These are phyloP conservation scores for Hydroisotoma schaefferi DNA, from an alignment of 2,888 invertebrate species.

Conservation along the genomic window DNA sequence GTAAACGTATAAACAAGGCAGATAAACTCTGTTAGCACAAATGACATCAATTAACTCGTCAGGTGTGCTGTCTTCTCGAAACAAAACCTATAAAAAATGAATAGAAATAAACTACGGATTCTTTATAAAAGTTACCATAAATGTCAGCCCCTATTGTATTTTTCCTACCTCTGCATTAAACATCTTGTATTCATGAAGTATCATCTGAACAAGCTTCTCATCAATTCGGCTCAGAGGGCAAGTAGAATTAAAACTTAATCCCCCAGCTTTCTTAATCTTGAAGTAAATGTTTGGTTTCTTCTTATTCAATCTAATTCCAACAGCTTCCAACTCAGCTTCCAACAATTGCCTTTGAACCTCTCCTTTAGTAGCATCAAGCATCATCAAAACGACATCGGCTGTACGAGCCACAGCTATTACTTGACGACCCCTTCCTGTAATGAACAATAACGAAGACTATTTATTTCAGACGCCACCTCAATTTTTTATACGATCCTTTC, in stretches of 20 bases:
- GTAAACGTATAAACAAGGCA: constrained; percentile 97
- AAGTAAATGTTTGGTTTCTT: constrained; percentile 96
- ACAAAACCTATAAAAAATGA: constrained; percentile 63
- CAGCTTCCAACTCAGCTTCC: constrained; percentile 93
- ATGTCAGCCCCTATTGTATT: not conserved
- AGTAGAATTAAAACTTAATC: constrained; percentile 94
- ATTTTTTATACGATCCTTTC: too few species aligned
- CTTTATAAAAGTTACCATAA: not conserved
- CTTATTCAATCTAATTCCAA: constrained; percentile 95
- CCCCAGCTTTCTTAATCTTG: constrained; percentile 94
- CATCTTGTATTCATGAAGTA: constrained; percentile 97
- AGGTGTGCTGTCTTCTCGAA: constrained; percentile 78
- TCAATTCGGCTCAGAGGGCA: constrained; percentile 87
- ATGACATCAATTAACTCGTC: constrained; percentile 99
- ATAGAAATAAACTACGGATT: not conserved
- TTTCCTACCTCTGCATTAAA: constrained; percentile 77
- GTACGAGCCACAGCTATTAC: constrained; percentile 98
- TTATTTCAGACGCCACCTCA: too few species aligned
- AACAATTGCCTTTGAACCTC: constrained; percentile 81
- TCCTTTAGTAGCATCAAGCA: constrained; percentile 98
- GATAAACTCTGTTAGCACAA: constrained; percentile 88
- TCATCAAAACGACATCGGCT: constrained; percentile 96
- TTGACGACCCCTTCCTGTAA: constrained; percentile 41
- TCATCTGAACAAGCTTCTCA: constrained; percentile 96
- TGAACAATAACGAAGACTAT: not conserved